Evolutionary conservation across 2,888 invertebrate species (phyloP).

Genomic region (Lymantria monacha): DNA sequence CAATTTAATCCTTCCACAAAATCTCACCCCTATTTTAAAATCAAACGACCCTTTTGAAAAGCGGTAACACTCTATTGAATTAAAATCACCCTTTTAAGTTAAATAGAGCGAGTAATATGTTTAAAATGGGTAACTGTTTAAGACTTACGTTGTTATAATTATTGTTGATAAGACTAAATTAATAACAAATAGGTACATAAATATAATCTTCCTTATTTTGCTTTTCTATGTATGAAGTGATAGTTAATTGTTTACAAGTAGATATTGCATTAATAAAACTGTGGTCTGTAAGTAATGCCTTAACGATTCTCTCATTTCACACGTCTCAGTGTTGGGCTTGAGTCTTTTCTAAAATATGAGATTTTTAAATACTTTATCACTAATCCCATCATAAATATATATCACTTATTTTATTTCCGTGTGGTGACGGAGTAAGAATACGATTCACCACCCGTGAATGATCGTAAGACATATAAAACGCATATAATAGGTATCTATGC

Average conservation of each 20-base stretch:
- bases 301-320: no score
- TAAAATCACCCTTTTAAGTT: constrained; percentile 37
- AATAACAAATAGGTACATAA: neutral
- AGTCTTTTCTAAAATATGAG: no score
- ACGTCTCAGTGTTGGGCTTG: no score
- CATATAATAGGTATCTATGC: no score
- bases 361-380: no score
- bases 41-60: constrained; percentile 15
- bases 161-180: neutral
- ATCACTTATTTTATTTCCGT: no score
- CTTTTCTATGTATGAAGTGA: neutral
- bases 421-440: no score
- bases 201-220: neutral
- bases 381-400: no score
- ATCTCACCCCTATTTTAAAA: constrained; percentile 19
- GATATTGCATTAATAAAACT: neutral
- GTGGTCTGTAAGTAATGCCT: neutral
- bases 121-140: constrained; percentile 2
- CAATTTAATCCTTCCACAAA: constrained; percentile 6
- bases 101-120: constrained; percentile 22
- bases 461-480: no score
- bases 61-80: constrained; percentile 38
- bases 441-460: no score
- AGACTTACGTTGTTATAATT: no score
- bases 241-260: neutral